Conservation (phyloP, 2,888 invertebrate species). For the Heliconius sara region DNA sequence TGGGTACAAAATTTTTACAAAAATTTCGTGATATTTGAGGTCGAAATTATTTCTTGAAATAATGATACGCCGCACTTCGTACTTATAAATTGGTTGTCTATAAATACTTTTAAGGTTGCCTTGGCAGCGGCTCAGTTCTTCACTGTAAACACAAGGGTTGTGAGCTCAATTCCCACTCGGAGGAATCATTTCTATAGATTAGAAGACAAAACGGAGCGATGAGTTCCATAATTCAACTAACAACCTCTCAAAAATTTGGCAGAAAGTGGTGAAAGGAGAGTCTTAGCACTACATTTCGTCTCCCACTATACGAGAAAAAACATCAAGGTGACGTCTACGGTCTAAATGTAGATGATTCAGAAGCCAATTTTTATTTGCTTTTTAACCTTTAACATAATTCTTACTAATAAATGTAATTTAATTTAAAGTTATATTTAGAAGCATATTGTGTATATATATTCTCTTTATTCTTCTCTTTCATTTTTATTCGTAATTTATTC, state of each 20-base stretch:
- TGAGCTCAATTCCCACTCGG: background rate
- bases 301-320: too few relatives aligned
- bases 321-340: too few relatives aligned
- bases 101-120: background rate
- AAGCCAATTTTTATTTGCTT: too few relatives aligned
- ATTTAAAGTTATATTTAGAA: too few relatives aligned
- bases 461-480: too few relatives aligned
- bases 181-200: background rate
- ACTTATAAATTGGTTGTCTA: background rate
- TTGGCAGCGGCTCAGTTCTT: background rate
- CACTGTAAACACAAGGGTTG: background rate
- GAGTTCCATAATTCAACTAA: background rate
- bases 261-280: background rate
- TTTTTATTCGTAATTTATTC: too few relatives aligned
- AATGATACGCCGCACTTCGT: constrained; percentile 1
- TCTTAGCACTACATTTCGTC: background rate
- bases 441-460: too few relatives aligned
- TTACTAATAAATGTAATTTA: too few relatives aligned
- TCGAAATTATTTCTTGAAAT: constrained; percentile 1
- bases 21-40: background rate
- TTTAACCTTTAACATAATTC: too few relatives aligned
- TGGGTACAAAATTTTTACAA: background rate
- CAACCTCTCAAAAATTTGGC: background rate
- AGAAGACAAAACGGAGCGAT: background rate
- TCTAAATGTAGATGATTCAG: too few relatives aligned